phyloP scores from a whole-genome alignment of 64 coral and sea anemone genomes.

The Trachythela sp. region DNA sequence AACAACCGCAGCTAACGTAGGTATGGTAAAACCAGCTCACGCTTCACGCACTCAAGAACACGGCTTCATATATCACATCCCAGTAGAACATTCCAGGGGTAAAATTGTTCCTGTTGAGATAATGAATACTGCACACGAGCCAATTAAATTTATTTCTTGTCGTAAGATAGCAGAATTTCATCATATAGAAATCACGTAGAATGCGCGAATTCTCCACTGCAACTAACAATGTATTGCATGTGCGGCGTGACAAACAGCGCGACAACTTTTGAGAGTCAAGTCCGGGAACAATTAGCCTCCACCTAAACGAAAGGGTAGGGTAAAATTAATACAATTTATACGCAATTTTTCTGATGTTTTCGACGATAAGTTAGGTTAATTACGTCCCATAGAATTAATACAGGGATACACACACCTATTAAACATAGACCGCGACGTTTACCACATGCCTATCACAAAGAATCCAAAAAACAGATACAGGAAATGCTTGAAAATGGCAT shows the following conservation, averaged over 20 bases:
- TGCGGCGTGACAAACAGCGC: not conserved
- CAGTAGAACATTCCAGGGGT: not conserved
- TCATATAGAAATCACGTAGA: slow-evolving; percentile 27
- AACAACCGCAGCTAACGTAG: not conserved
- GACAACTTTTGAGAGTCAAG: not conserved
- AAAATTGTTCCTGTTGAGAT: slow-evolving; percentile 22
- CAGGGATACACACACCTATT: slow-evolving; percentile 10
- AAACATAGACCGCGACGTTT: slow-evolving; percentile 46
- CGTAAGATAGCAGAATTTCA: slow-evolving; percentile 25
- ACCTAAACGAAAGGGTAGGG: slow-evolving; percentile 21
- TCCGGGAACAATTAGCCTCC: slow-evolving; percentile 30
- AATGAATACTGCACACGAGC: slow-evolving; percentile 20
- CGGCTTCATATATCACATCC: not conserved
- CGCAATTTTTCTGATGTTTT: slow-evolving; percentile 41
- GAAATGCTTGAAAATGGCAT: slow-evolving; percentile 38
- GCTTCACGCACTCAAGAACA: not conserved
- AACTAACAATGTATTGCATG: not conserved
- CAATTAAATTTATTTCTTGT: not conserved
- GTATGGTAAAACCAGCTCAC: not conserved
- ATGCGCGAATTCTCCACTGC: not conserved
- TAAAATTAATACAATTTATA: slow-evolving; percentile 1
- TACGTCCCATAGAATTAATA: slow-evolving; percentile 20
- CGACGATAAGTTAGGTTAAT: slow-evolving; percentile 21
- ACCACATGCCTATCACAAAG: slow-evolving; percentile 45
- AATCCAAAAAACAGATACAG: slow-evolving; percentile 44